Conservation (phyloP, 2,888 invertebrate species). For the Papilio protenor region DNA sequence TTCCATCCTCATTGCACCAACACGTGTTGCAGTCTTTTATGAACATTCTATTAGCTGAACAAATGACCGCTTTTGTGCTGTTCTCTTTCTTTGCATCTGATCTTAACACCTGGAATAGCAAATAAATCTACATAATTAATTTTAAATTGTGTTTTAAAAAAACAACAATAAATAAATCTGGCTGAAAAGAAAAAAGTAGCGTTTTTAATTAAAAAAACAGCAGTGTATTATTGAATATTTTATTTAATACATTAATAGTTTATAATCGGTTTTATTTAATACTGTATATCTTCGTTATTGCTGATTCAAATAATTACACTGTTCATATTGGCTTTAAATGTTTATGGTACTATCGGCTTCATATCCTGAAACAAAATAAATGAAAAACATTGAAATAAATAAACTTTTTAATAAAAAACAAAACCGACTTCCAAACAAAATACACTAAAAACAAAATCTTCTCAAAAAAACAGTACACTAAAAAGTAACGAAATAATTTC, state of each 20-base stretch:
- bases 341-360: constrained; percentile 67
- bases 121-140: not conserved
- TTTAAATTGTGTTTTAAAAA: no score
- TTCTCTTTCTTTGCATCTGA: constrained; percentile 47
- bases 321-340: constrained; percentile 29
- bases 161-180: not conserved
- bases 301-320: not conserved
- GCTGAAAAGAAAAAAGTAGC: not conserved
- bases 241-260: not conserved
- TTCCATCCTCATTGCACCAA: constrained; percentile 80
- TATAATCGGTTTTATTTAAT: not conserved
- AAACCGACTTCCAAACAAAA: no score
- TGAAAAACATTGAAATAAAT: not conserved
- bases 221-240: not conserved
- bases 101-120: constrained; percentile 53
- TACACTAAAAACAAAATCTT: no score
- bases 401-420: no score
- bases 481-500: no score
- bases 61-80: constrained; percentile 62
- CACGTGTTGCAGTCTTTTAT: constrained; percentile 80
- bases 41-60: constrained; percentile 76
- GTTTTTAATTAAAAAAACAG: not conserved
- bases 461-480: no score
- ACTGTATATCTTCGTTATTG: not conserved
- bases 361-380: constrained; percentile 68